Evolutionary conservation across 2,797 vertebrate genomes (phyloP).

Genomic region (Sebastes diploproa): DNA sequence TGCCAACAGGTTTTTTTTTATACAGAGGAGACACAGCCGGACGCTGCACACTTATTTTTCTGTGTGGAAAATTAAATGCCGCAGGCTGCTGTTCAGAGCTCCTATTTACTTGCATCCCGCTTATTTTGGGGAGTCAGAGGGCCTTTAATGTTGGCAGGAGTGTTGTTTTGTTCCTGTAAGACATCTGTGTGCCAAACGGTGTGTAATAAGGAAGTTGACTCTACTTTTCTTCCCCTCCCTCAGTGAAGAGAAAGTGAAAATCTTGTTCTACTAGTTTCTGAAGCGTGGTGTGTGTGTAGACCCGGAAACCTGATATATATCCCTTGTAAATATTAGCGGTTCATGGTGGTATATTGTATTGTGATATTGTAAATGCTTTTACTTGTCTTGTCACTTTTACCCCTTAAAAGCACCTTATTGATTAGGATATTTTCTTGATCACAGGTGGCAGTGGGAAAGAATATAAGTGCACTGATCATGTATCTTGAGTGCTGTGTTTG

Average conservation of each 20-base stretch:
- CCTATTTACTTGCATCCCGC: conserved; percentile 53
- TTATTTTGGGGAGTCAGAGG: conserved; percentile 58
- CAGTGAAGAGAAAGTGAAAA: conserved; percentile 71
- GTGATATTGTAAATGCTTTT: conserved; percentile 62
- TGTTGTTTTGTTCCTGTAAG: conserved; percentile 60
- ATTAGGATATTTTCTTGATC: conserved; percentile 67
- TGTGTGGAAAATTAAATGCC: conserved; percentile 63
- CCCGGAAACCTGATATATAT: conserved; percentile 58
- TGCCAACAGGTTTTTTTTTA: conserved; percentile 67
- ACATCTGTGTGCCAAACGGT: conserved; percentile 55
- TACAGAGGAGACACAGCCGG: conserved; percentile 55
- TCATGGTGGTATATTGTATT: conserved; percentile 51
- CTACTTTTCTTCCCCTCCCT: conserved; percentile 56
- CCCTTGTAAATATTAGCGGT: conserved; percentile 62
- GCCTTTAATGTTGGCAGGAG: conserved; percentile 46
- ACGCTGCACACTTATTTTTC: conserved; percentile 53
- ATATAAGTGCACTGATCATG: conserved; percentile 56
- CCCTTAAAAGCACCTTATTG: conserved; percentile 56
- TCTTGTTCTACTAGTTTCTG: conserved; percentile 74
- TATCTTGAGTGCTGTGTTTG: conserved; percentile 70
- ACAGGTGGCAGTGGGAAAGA: conserved; percentile 71
- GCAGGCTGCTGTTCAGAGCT: conserved; percentile 61
- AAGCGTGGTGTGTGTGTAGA: conserved; percentile 62
- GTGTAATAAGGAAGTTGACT: conserved; percentile 67
- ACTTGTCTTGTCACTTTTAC: conserved; percentile 52